These are phyloP conservation scores for Naja naja DNA, from an alignment of 2,113 vertebrate species.

Conservation along the genomic window DNA sequence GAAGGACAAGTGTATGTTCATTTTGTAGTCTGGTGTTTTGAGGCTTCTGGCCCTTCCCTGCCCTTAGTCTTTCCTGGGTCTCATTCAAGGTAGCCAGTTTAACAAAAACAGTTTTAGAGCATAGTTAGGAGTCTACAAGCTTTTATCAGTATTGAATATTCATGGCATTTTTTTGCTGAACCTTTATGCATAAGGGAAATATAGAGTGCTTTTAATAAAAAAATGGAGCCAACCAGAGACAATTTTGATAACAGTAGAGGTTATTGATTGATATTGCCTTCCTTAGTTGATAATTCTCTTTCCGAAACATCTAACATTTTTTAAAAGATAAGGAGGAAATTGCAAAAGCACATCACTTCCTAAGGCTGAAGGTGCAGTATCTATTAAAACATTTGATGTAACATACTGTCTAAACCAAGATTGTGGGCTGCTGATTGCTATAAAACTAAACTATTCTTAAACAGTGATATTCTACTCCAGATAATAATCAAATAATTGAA, in stretches of 20 bases:
- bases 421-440: background rate
- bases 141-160: background rate
- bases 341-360: background rate
- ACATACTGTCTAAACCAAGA: background rate
- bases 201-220: background rate
- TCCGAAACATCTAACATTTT: background rate
- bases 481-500: constrained; percentile 36
- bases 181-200: background rate
- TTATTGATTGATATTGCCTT: background rate
- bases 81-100: background rate
- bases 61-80: background rate
- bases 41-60: background rate
- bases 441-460: background rate
- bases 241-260: background rate
- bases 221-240: background rate
- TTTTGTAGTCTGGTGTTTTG: background rate
- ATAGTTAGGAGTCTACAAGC: background rate
- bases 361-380: constrained; percentile 5
- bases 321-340: background rate
- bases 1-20: background rate
- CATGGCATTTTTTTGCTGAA: background rate
- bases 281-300: background rate
- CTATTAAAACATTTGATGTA: background rate
- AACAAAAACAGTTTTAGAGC: background rate
- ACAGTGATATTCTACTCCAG: background rate